These are phyloP conservation scores for Herpailurus yagouaroundi DNA, from an alignment of 2,113 vertebrate genomes.

Conservation along the genomic window DNA sequence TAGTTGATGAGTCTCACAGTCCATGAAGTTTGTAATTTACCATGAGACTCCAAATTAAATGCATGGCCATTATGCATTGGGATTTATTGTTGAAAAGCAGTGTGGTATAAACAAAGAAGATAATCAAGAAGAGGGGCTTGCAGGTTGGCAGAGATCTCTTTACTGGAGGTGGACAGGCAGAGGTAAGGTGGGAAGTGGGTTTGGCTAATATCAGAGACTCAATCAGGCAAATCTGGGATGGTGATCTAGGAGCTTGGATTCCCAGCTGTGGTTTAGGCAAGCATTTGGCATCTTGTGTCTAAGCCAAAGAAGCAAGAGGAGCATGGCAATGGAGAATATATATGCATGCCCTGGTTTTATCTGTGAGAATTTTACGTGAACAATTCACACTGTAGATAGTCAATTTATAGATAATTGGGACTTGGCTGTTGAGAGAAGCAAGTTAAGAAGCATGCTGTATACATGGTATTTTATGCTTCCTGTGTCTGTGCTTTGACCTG, in stretches of 20 bases:
- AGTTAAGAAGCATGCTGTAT: background rate
- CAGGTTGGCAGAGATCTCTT: background rate
- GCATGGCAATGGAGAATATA: background rate
- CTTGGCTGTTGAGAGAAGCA: background rate
- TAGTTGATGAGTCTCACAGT: background rate
- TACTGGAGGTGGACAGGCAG: background rate
- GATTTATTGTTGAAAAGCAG: background rate
- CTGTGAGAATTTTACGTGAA: background rate
- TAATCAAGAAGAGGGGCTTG: background rate
- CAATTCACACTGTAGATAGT: constrained; percentile 20
- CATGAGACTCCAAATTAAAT: background rate
- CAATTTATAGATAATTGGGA: background rate
- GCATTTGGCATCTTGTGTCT: background rate
- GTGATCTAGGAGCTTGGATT: background rate
- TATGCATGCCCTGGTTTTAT: background rate
- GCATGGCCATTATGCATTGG: background rate
- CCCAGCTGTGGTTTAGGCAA: background rate
- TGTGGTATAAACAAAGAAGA: background rate
- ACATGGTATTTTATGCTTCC: background rate
- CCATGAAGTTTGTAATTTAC: background rate
- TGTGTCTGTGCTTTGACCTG: background rate
- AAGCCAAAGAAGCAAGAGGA: constrained; percentile 29
- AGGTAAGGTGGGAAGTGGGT: background rate
- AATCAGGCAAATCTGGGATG: background rate
- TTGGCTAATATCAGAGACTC: background rate